Evolutionary conservation across 2,888 invertebrate genomes (phyloP), one percentile per base, ranked within the genome.

Genomic region (Mactromeris polynyma): DNA sequence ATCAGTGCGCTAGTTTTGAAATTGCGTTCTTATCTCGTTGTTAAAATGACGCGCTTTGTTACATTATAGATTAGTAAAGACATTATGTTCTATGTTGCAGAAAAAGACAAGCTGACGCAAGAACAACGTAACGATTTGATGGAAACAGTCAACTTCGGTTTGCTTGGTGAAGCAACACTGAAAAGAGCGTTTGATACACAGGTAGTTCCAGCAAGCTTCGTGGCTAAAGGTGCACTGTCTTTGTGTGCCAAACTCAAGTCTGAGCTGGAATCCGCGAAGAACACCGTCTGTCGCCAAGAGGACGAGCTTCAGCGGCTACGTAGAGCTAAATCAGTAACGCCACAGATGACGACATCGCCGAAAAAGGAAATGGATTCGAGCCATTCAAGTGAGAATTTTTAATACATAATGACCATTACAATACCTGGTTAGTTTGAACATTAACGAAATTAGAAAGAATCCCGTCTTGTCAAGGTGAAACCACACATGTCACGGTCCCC

Each of bases 181-280:
- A 94, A 94, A 91, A 91, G 93, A 64, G 96, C 96, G 7, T 94
- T 95, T 73, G 94, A 95, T 51, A 93, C 94, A n/a, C 91, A 95
- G n/a, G 93, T 96, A 0, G 95, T 96, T 11, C 96, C 96, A 0
- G 92, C 93, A 19, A 86, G 89, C 6, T 93, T 93, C 81, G 93
- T 96, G 19, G 96, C 96, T 0, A 92, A 93, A 78, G 96, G 96
- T 0, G 96, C 96, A 7, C 87, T 96, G 9, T 91, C 94, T 11
- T 93, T 96, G 58, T 96, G 96, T 87, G 80, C 93, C 21, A 93
- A 93, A 40, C 93, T 96, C 7, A 93, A 95, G 77, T 82, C 92
- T 11, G 96, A 96, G 83, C 89, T 96, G 40, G 95, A 95, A 36
- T 93, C 94, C 2, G 95, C 95, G 14, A 94, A 94, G 87, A 94